These are phyloP conservation scores for Trichonephila clavipes DNA, from an alignment of 1,140 invertebrate genomes.

Conservation along the genomic window DNA sequence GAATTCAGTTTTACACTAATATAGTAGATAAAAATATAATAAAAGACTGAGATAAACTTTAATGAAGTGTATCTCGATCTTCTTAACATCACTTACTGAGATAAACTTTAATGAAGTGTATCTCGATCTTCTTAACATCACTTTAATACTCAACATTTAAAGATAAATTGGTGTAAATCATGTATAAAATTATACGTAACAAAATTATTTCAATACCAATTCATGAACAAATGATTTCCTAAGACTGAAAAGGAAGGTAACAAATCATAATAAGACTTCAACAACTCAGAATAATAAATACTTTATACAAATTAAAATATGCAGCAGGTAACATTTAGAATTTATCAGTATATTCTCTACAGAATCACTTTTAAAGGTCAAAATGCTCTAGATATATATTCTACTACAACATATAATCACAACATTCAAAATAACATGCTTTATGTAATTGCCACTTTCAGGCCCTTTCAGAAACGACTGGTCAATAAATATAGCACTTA, in stretches of 20 bases:
- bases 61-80: no score
- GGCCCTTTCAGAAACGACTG: constrained; percentile 68
- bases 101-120: no score
- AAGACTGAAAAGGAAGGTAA: not conserved
- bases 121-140: no score
- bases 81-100: no score
- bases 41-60: no score
- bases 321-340: constrained; percentile 72
- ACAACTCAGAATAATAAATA: constrained; percentile 75
- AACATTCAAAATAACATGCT: constrained; percentile 58
- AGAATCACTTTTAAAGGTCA: constrained; percentile 66
- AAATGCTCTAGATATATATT: constrained; percentile 53
- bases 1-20: no score
- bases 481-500: constrained; percentile 73
- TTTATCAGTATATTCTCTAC: constrained; percentile 72
- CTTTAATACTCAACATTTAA: no score
- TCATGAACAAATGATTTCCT: not conserved
- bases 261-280: constrained; percentile 17
- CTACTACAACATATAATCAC: constrained; percentile 65
- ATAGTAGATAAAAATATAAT: no score
- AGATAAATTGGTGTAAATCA: no score
- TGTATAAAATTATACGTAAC: no score
- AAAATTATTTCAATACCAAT: no score
- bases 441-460: constrained; percentile 39
- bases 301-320: constrained; percentile 77